Evolutionary conservation across 2,113 vertebrate species (phyloP).

Genomic region (Triplophysa siluroides): DNA sequence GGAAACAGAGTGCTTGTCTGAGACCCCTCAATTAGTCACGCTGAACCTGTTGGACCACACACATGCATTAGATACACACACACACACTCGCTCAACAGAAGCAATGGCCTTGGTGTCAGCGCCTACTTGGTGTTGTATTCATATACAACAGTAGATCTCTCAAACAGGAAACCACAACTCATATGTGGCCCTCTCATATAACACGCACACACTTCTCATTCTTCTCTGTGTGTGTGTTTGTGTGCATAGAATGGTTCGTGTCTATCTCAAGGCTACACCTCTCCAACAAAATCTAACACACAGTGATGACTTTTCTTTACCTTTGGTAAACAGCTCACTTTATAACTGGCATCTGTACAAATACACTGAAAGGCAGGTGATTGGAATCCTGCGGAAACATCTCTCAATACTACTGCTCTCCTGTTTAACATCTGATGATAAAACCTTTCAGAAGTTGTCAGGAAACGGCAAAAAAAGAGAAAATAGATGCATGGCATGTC

Average conservation of each 20-base stretch:
- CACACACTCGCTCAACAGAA: neutral
- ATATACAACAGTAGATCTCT: conserved; percentile 47
- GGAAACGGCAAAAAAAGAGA: neutral
- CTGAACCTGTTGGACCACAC: conserved; percentile 53
- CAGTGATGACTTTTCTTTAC: conserved; percentile 39
- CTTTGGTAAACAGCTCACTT: conserved; percentile 30
- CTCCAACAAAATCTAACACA: conserved; percentile 6
- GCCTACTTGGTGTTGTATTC: conserved; percentile 36
- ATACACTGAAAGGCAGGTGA: conserved; percentile 24
- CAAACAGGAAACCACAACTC: conserved; percentile 50
- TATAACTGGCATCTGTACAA: conserved; percentile 35
- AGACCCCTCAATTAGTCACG: conserved; percentile 53
- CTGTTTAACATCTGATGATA: conserved; percentile 26
- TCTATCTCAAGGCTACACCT: conserved; percentile 31
- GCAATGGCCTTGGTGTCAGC: conserved; percentile 48
- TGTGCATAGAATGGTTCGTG: conserved; percentile 10
- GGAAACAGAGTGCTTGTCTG: conserved; percentile 21
- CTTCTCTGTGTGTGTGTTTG: conserved; percentile 15
- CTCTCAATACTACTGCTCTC: conserved; percentile 22
- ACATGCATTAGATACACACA: conserved; percentile 34
- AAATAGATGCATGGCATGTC: conserved; percentile 17
- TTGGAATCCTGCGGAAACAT: conserved; percentile 41
- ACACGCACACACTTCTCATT: conserved; percentile 12
- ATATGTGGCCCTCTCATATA: conserved; percentile 24
- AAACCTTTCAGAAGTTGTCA: neutral